Percentiles rank a stretch among this genome's conserved stretches.
phyloP scores from a whole-genome alignment of 2,888 invertebrate species.

The Rhyacophila evoluta region DNA sequence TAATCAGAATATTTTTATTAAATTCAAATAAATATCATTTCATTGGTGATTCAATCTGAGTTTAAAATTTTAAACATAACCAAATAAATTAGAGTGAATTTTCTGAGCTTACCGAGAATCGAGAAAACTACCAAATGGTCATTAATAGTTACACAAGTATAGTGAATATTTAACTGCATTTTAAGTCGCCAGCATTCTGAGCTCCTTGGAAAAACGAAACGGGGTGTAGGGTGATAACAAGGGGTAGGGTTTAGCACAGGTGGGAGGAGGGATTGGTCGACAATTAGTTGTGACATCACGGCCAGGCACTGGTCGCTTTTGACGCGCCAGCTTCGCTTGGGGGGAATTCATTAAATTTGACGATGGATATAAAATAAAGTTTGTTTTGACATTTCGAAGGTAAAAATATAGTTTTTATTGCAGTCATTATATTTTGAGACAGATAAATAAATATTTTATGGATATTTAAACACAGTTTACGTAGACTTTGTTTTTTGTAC shows the following conservation, averaged over 20 bases:
- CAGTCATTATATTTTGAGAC: background rate
- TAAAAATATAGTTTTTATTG: background rate
- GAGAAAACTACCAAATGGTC: background rate
- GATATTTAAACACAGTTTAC: background rate
- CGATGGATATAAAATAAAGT: conserved; percentile 37
- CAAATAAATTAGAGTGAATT: background rate
- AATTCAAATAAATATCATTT: too few relatives aligned
- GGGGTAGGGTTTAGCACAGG: background rate
- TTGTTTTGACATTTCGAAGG: conserved; percentile 8
- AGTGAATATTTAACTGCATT: conserved; percentile 22
- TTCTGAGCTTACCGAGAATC: background rate
- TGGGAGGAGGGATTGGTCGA: conserved; percentile 23
- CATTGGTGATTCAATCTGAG: too few relatives aligned
- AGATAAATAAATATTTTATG: conserved; percentile 18
- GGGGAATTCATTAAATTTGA: conserved; percentile 48
- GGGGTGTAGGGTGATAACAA: background rate
- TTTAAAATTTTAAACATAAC: background rate
- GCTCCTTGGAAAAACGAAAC: conserved; percentile 12
- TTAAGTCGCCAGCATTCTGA: conserved; percentile 18
- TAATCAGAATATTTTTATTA: too few relatives aligned
- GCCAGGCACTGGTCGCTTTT: conserved; percentile 43
- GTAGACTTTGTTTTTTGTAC: too few relatives aligned
- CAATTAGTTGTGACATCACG: conserved; percentile 51
- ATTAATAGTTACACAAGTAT: background rate
- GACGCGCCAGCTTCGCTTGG: background rate